A percentile compares a stretch with the other conserved stretches of the same genome.
phyloP scores from a whole-genome alignment of 2,113 vertebrate genomes.

The Megatriorchis doriae region DNA sequence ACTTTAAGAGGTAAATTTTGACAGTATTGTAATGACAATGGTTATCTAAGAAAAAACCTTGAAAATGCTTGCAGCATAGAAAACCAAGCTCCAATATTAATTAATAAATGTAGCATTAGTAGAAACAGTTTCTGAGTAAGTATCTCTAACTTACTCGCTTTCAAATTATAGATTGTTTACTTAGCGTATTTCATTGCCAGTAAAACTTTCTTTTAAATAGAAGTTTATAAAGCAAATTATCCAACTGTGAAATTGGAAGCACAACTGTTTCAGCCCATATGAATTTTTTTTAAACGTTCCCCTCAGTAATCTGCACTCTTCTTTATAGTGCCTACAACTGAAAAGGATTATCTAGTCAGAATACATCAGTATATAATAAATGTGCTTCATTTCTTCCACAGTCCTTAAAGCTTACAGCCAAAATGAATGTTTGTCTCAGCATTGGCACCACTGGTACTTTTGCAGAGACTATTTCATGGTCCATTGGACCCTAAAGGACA shows the following conservation, averaged over 20 bases:
- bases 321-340: slow-evolving; percentile 65
- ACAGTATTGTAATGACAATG: neutral
- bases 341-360: slow-evolving; percentile 75
- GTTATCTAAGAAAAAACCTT: neutral
- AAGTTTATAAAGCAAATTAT: slow-evolving; percentile 73
- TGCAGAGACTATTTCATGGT: slow-evolving; percentile 80
- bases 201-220: slow-evolving; percentile 68
- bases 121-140: neutral
- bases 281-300: slow-evolving; percentile 57
- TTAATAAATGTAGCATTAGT: neutral
- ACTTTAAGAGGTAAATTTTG: neutral
- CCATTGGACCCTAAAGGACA: slow-evolving; percentile 81
- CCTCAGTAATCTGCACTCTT: slow-evolving; percentile 65
- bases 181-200: slow-evolving; percentile 38
- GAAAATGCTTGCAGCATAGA: neutral
- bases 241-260: slow-evolving; percentile 77
- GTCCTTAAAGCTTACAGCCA: slow-evolving; percentile 74
- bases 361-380: slow-evolving; percentile 76
- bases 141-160: neutral
- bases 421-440: slow-evolving; percentile 75
- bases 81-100: neutral
- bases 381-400: slow-evolving; percentile 73
- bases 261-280: slow-evolving; percentile 48
- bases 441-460: slow-evolving; percentile 59
- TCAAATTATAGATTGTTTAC: slow-evolving; percentile 58